Base-by-base conservation (phyloP, 2,113 vertebrate species). In the Arothron firmamentum region DNA sequence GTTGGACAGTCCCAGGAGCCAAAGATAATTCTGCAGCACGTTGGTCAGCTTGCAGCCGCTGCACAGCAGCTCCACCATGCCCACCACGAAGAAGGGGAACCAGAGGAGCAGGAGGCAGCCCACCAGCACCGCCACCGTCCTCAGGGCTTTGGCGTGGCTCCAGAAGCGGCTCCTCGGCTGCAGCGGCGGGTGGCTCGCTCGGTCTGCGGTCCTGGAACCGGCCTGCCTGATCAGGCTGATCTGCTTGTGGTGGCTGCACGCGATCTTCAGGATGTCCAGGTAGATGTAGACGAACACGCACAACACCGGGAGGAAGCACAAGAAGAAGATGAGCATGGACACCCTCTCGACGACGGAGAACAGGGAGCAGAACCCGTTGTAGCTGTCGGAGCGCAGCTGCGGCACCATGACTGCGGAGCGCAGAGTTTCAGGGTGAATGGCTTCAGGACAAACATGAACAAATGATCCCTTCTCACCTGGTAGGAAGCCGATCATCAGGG, bases 241-340 rank as follows among this genome's bases (percentile, higher is more conserved):
- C 56, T 92, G 92, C 74, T 88, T 90, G 67, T 90, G 91, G 14
- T 97, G 95, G 64, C 55, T 47, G 0, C 90, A 92, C 59, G 96
- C 94, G 0, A 95, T 91, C 72, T 94, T 94, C 72, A 97, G 89
- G 84, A 97, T 94, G 89, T 96, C 93, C 0, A 95, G 92, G 87
- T 97, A 97, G 77, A 97, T 93, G 79, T 91, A 97, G 65, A 94
- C 46, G 60, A 96, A 95, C 52, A 91, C 67, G 0, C 88, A 85
- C 31, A 94, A 86, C 0, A 87, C 74, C 0, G 95, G 94, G 88
- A 96, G 93, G 87, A 96, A 97, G 67, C 90, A 87, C 0, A 59
- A 0, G 1, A 91, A 92, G 88, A 92, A 93, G 0, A 88, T 68
- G 55, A 95, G 87, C 73, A 93, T 86, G 75, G 90, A 89, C 31